Evolutionary conservation across 2,113 vertebrate genomes (phyloP).

Genomic region (Aldabrachelys gigantea): DNA sequence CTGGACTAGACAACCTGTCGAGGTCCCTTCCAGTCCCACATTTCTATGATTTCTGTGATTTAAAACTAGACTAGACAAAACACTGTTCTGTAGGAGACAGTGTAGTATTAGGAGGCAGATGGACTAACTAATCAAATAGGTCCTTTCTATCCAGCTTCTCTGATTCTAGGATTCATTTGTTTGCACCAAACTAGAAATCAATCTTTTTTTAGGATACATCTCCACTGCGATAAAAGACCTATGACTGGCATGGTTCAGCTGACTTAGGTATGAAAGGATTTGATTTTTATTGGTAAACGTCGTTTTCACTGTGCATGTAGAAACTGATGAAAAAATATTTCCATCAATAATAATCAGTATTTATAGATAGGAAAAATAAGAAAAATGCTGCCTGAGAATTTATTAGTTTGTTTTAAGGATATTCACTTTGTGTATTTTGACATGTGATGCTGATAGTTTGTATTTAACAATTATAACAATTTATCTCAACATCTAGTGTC

Average conservation of each 20-base stretch:
- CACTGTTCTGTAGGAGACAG: not conserved
- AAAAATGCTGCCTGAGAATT: not conserved
- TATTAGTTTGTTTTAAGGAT: not conserved
- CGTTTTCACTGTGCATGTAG: not conserved
- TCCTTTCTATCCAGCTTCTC: not conserved
- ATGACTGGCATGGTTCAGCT: not conserved
- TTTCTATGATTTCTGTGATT: not conserved
- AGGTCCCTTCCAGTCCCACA: too few species aligned
- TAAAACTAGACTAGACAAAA: not conserved
- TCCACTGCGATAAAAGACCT: too few species aligned
- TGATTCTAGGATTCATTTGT: not conserved
- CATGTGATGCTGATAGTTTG: not conserved
- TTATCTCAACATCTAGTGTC: not conserved
- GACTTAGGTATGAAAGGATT: not conserved
- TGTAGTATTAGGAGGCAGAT: not conserved
- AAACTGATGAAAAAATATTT: not conserved
- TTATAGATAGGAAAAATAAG: not conserved
- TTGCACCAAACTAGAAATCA: not conserved
- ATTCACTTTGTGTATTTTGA: not conserved
- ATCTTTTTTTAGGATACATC: not conserved
- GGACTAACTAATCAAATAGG: not conserved
- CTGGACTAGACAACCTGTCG: too few species aligned
- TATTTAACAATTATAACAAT: not conserved
- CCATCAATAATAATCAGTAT: not conserved
- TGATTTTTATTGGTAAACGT: too few species aligned